phyloP scores from a whole-genome alignment of 2,888 invertebrate genomes.

The Sphinx pinastri region DNA sequence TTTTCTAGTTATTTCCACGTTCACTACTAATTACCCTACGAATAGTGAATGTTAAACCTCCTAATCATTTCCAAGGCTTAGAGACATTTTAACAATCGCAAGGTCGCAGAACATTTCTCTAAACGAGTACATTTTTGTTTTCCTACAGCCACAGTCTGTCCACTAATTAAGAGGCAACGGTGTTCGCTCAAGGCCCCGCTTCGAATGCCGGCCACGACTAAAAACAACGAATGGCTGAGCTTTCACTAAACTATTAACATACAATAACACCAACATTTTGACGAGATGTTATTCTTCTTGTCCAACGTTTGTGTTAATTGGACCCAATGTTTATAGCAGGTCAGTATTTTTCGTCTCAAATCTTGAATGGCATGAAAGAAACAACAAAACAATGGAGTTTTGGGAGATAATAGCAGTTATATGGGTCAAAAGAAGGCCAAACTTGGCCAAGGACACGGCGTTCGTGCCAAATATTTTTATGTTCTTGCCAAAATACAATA shows the following conservation, averaged over 20 bases:
- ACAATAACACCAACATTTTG: slow-evolving; percentile 13
- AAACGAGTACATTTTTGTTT: background rate
- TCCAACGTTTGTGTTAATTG: background rate
- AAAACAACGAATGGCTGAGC: slow-evolving; percentile 25
- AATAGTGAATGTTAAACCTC: too few species aligned
- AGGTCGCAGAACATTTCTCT: background rate
- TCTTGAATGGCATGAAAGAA: too few species aligned
- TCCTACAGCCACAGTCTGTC: background rate
- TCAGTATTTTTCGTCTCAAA: too few species aligned
- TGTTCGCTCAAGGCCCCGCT: slow-evolving; percentile 19
- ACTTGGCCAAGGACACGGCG: too few species aligned
- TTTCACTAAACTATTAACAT: slow-evolving; percentile 29
- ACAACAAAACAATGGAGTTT: background rate
- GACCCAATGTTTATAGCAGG: too few species aligned
- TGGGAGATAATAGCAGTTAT: background rate
- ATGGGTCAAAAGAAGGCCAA: background rate
- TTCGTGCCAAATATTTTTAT: too few species aligned
- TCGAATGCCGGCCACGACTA: slow-evolving; percentile 17
- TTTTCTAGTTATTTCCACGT: too few species aligned
- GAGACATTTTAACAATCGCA: background rate
- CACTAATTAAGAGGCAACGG: slow-evolving; percentile 14
- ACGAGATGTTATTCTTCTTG: background rate
- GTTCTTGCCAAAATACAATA: too few species aligned
- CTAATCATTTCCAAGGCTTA: too few species aligned
- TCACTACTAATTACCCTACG: too few species aligned